Evolutionary conservation across 1,140 invertebrate species (phyloP), one percentile per base, ranked within the genome.

Genomic region (Pachyrhynchus sulphureomaculatus): DNA sequence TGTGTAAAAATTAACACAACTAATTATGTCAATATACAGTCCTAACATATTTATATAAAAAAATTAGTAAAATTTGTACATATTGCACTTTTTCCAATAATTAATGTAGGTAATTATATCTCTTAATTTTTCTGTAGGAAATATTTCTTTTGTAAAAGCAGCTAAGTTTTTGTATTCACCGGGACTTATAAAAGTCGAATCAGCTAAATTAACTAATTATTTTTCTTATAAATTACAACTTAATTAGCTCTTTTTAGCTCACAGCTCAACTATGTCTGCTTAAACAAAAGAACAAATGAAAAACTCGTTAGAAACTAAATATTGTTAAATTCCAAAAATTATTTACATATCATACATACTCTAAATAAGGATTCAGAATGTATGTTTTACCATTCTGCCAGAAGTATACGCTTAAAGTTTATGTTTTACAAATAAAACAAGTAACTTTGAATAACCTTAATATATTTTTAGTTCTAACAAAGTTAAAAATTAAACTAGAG

Each of bases 61-160:
- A 73, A 77, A 78, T 75, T 77, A 75, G 70, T 75, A 73, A 76
- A 78, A 77, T 78, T 78, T 78, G 75, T 78, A 78, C 76, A 77
- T 78, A 78, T 78, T 78, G 76, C 76, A 78, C 76, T 72, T 74
- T n/a, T 74, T 73, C 72, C 70, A 75, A 75, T 73, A 72, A 72
- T 72, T 74, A 74, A 72, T 61, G 67, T 73, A 71, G 68, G 64
- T 34, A 32, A 52, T 61, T 64, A 66, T 69, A 65, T 69, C 66
- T 66, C 24, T 32, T 24, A 47, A 47, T 47, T 9, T 71, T 66
- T 52, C 58, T 54, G 62, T 69, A 71, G 71, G 69, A 71, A 71
- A 71, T 66, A 53, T 51, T 59, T 65, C 63, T 65, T 54, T 66
- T 67, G 62, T 55, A 26, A 45, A 65, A 68, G 62, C 67, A 69